These are phyloP conservation scores for Xenotilapia caudafasciata DNA, from an alignment of 2,113 vertebrate genomes.

Conservation along the genomic window DNA sequence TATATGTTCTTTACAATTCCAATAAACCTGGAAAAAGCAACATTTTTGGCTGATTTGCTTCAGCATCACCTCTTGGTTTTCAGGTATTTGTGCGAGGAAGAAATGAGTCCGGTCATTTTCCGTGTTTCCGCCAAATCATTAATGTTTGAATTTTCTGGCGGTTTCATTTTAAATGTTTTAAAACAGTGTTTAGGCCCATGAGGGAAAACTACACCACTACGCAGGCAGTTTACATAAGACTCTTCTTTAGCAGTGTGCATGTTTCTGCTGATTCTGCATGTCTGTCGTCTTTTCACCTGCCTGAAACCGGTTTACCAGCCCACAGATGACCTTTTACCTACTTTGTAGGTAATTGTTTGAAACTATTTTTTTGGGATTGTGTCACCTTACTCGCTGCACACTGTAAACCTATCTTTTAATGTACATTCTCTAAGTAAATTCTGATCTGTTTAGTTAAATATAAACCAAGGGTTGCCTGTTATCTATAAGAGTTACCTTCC, in stretches of 20 bases:
- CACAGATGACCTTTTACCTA: not conserved
- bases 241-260: not conserved
- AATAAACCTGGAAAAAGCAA: slow-evolving; percentile 35
- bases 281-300: not conserved
- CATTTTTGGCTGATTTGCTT: not conserved
- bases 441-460: not conserved
- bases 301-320: not conserved
- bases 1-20: slow-evolving; percentile 9
- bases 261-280: not conserved
- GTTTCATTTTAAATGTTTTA: not conserved
- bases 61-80: not conserved
- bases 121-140: accelerated
- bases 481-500: not conserved
- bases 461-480: not conserved
- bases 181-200: not conserved
- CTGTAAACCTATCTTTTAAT: not conserved
- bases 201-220: not conserved
- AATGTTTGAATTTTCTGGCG: not conserved
- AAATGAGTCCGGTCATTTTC: not conserved
- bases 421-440: not conserved
- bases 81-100: accelerated
- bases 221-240: not conserved
- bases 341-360: not conserved
- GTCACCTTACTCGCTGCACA: not conserved
- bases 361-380: not conserved